Conservation (phyloP, 92 coral and sea anemone genomes). For the Galaxea fascicularis region DNA sequence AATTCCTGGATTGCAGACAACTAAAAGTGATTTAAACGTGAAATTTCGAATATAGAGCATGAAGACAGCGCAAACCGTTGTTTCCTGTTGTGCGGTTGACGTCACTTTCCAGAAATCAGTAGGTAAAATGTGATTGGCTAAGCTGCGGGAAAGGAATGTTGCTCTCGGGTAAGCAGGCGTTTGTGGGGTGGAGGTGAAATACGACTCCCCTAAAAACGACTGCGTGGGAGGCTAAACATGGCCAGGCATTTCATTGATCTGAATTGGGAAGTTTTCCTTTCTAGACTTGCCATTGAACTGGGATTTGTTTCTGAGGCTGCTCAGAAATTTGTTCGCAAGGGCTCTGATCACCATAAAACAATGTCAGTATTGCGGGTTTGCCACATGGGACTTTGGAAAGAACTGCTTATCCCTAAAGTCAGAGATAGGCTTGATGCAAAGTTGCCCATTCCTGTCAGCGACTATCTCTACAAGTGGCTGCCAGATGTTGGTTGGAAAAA, state of each 20-base stretch:
- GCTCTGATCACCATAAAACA: constrained; percentile 2
- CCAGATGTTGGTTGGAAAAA: constrained; percentile 11
- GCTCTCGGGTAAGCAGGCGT: no score
- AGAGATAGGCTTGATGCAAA: background rate
- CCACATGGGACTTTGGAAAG: constrained; percentile 23
- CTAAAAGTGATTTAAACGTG: no score
- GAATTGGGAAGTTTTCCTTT: constrained; percentile 15
- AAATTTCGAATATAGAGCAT: no score
- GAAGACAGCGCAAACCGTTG: no score
- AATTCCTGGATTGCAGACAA: no score
- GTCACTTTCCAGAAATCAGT: no score
- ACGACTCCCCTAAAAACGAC: no score
- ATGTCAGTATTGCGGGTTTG: background rate
- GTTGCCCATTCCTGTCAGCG: constrained; percentile 33
- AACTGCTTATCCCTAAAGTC: constrained; percentile 38
- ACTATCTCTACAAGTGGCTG: constrained; percentile 32
- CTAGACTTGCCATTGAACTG: constrained; percentile 10
- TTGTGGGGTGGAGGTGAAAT: no score
- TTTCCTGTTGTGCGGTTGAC: no score
- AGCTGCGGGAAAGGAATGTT: no score
- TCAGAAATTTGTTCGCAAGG: constrained; percentile 16
- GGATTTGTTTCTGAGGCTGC: constrained; percentile 37
- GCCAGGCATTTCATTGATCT: constrained; percentile 9
- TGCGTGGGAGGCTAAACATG: no score
- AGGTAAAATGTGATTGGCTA: no score